phyloP scores from a whole-genome alignment of 2,888 invertebrate genomes.

The Junonia oenone region DNA sequence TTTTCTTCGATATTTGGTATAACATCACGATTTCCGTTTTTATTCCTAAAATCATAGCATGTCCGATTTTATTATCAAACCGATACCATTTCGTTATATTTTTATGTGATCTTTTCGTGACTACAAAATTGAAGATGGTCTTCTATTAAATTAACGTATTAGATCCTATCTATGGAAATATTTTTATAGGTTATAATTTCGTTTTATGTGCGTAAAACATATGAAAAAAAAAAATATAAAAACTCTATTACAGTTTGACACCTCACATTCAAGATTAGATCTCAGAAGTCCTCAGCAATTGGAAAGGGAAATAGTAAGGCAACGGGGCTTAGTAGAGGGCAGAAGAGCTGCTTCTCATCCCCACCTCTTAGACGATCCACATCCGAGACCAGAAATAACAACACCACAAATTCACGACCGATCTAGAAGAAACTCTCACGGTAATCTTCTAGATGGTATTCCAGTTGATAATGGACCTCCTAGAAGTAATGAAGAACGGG shows the following conservation, averaged over 20 bases:
- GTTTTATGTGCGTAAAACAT: too few relatives aligned
- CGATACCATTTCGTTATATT: slow-evolving; percentile 1
- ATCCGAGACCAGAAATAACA: slow-evolving; percentile 54
- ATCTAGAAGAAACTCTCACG: slow-evolving; percentile 79
- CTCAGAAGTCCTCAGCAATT: slow-evolving; percentile 82
- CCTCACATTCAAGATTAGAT: slow-evolving; percentile 68
- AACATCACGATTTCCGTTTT: neutral
- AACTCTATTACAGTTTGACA: slow-evolving; percentile 58
- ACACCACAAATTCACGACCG: slow-evolving; percentile 60
- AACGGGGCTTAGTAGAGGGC: slow-evolving; percentile 76
- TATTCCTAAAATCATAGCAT: neutral
- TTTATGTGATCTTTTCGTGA: slow-evolving; percentile 15
- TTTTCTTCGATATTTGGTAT: neutral
- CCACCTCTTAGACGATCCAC: slow-evolving; percentile 79
- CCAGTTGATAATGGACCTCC: slow-evolving; percentile 48
- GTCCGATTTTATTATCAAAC: slow-evolving; percentile 1
- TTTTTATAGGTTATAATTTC: neutral
- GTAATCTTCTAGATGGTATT: slow-evolving; percentile 77
- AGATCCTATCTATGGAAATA: neutral
- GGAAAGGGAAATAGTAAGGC: slow-evolving; percentile 79
- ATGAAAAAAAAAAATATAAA: too few relatives aligned
- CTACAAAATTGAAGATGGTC: slow-evolving; percentile 4
- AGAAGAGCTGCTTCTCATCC: slow-evolving; percentile 84
- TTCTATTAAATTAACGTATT: neutral
- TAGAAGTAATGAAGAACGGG: slow-evolving; percentile 65